Evolutionary conservation across 2,113 vertebrate genomes (phyloP), one percentile per base, ranked within the genome.

Genomic region (Tiliqua scincoides): DNA sequence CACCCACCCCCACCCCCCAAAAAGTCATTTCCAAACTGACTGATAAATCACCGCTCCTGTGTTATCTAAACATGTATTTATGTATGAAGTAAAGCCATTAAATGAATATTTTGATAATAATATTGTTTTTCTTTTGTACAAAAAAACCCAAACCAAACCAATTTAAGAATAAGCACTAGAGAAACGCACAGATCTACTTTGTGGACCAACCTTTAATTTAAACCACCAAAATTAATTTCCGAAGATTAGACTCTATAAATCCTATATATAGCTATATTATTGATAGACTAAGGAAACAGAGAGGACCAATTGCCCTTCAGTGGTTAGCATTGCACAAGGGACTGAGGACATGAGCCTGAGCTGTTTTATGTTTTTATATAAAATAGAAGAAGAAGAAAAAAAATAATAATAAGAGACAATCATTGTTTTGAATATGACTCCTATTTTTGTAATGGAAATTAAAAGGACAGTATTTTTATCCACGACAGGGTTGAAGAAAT

Each of bases 101-200:
- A 99, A 98, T 97, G 96, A 98, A 98, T 99, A 99, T 99, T 99
- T 99, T 99, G 98, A 99, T 99, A 98, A 98, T 97, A 97, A 98
- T 98, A 98, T 97, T 97, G 97, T 97, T 99, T 98, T 98, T 98
- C 96, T 98, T 98, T 98, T 98, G 95, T 98, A 99, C 96, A 95
- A 94, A 95, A n/a, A n/a, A n/a, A n/a, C n/a, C n/a, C n/a, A n/a
- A n/a, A n/a, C n/a, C 93, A 95, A 97, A 35, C 35, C 27, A 67
- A 48, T 63, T 86, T 74, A 65, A 80, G 59, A 80, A 65, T 81
- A 86, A 98, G 98, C 98, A 99, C 97, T 98, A 98, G 97, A 98
- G 97, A 98, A 95, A 97, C 95, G 94, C 97, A 98, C 96, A 97
- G 96, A 97, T 98, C 96, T 98, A 97, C 97, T 98, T 98, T 98